Evolutionary conservation across 2,113 vertebrate species (phyloP), one percentile per base, ranked within the genome.

Genomic region (Phyllopteryx taeniolatus): DNA sequence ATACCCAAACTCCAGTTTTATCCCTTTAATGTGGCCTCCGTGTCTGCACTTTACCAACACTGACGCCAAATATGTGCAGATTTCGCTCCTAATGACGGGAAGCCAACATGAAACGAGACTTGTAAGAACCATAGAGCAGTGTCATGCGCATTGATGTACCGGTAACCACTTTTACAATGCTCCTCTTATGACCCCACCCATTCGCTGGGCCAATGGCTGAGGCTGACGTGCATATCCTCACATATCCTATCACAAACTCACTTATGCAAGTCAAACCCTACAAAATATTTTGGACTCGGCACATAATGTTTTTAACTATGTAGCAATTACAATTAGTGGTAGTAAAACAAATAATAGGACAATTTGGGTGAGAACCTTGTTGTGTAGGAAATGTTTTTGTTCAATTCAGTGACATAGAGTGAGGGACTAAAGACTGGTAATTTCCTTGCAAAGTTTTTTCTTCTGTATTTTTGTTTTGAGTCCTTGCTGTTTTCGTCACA

Each of bases 401-500:
- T 70, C 61, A 67, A 61, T 33, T 71, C 67, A 67, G 75, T 75
- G 76, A 82, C 84, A 78, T 57, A 68, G 72, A 77, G 75, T 59
- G 31, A 46, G n/a, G 63, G 71, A 56, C 27, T 8, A 20, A 70
- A 74, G 82, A 73, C 75, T 68, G 27, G 39, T 73, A 69, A 75
- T 85, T 91, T 89, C 86, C 85, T 87, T 84, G 71, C 72, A 27
- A 51, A 68, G 57, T 71, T 78, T 79, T 79, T 85, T 79, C 44
- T 67, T 68, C 67, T 71, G 67, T 75, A 49, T 79, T 62, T 80
- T 86, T 89, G 88, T 90, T 88, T 87, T 84, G 78, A 79, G 84
- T 78, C 54, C 68, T 76, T 68, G 77, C 87, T 78, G 85, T 90
- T 89, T 87, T 86, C 85, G 82, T 66, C 82, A 83, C 80, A 79